Base-by-base conservation (phyloP, 2,113 vertebrate genomes). In the Caracal caracal region DNA sequence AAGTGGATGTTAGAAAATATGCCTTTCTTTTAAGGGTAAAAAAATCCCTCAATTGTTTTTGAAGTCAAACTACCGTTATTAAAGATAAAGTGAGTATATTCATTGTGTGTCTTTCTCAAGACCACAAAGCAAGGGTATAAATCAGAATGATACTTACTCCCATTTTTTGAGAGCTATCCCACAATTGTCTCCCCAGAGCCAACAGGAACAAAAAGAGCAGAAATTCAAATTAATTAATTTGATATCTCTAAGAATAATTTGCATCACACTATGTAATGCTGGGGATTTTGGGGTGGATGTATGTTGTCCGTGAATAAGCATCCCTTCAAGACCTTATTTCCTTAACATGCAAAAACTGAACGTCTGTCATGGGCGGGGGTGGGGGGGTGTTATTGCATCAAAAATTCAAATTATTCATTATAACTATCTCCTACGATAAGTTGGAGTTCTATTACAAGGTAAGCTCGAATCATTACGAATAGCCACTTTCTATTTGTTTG, bases 361-460 rank as follows among this genome's bases (percentile, higher is more conserved):
- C 49, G 22, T 4, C 5, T 59, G 0, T 66, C 0, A 4, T 37
- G 49, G 12, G 40, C 0, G 16, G 43, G 8, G 2, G 2, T 3
- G 0, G 2, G 12, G 26, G 22, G 30, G 37, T 0, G 1, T 90
- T n/a, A 43, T 24, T 53, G 66, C 17, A 28, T 33, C 10, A 40
- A 76, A 85, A 71, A 43, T 78, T 33, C 43, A 47, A 95, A 51
- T 71, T 78, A 16, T 3, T 90, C 26, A 61, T 65, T 91, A 73
- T 89, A 84, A 93, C 30, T 6, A 87, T 4, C 12, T 63, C 9
- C 0, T 56, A 11, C 10, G 26, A 20, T 79, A 85, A 59, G 20
- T 49, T 89, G 26, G 3, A 51, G n/a, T 68, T 90, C 5, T 3
- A 83, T 43, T 63, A 82, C 5, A 89, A 51, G 28, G 6, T 33